These are phyloP conservation scores for Peromyscus nudipes DNA, from an alignment of 2,797 vertebrate genomes.

Conservation along the genomic window DNA sequence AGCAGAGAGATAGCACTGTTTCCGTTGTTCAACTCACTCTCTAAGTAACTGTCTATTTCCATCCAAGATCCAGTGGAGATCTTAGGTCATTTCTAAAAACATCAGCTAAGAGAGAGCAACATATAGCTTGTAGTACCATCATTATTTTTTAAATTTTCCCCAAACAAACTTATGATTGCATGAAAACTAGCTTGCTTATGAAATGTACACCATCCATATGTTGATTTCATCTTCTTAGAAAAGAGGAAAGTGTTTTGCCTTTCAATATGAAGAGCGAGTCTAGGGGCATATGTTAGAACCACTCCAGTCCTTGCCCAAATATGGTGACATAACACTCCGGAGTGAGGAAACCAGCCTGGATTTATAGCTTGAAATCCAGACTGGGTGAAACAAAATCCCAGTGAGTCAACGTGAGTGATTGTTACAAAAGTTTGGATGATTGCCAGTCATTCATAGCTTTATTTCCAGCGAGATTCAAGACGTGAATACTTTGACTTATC, in stretches of 20 bases:
- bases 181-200: slow-evolving; percentile 43
- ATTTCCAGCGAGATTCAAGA: slow-evolving; percentile 72
- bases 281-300: neutral
- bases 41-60: neutral
- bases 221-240: neutral
- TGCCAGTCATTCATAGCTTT: slow-evolving; percentile 58
- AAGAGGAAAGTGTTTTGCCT: slow-evolving; percentile 23
- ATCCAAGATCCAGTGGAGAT: neutral
- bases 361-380: slow-evolving; percentile 72
- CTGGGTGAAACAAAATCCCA: slow-evolving; percentile 70
- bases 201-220: neutral
- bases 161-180: neutral
- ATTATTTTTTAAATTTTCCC: neutral
- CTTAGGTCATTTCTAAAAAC: neutral
- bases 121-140: neutral
- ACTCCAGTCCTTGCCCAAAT: slow-evolving; percentile 63
- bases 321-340: neutral
- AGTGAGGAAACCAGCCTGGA: slow-evolving; percentile 56
- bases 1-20: neutral
- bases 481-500: neutral
- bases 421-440: slow-evolving; percentile 66
- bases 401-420: slow-evolving; percentile 63
- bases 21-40: neutral
- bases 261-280: neutral
- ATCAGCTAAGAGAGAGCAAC: neutral